These are phyloP conservation scores for Opisthocomus hoazin DNA, from an alignment of 2,113 vertebrate species.

Conservation along the genomic window DNA sequence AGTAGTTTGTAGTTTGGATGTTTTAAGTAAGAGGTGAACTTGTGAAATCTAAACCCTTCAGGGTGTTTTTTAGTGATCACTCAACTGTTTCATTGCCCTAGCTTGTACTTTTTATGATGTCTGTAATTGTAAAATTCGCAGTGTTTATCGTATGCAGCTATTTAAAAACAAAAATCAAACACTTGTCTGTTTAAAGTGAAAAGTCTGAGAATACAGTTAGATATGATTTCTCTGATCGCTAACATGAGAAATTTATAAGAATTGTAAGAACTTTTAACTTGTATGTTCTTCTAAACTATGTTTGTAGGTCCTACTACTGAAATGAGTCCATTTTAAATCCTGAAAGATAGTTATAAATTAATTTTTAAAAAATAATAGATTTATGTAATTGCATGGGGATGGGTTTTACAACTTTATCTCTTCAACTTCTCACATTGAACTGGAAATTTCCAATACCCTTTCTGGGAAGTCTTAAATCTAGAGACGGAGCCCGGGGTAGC, in stretches of 20 bases:
- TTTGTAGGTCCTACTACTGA: not conserved
- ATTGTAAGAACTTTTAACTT: not conserved
- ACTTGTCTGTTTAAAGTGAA: not conserved
- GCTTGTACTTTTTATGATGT: conserved; percentile 56
- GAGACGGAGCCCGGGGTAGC: not conserved
- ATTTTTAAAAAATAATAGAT: not conserved
- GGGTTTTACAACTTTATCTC: not conserved
- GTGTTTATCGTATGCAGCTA: not conserved
- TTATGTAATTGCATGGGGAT: not conserved
- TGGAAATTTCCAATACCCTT: not conserved
- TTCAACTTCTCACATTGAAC: not conserved
- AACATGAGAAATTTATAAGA: not conserved
- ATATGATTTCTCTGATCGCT: not conserved
- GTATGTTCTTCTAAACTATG: not conserved
- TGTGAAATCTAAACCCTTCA: conserved; percentile 68
- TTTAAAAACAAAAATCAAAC: conserved; percentile 9
- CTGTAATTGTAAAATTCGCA: not conserved
- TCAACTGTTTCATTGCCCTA: conserved; percentile 59
- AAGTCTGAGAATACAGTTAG: not conserved
- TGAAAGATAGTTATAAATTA: not conserved
- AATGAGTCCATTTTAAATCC: not conserved
- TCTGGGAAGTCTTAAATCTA: not conserved
- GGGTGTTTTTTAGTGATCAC: conserved; percentile 52
- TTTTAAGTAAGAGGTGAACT: conserved; percentile 67
- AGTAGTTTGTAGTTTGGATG: conserved; percentile 57